Conservation (phyloP, 1,140 invertebrate species). For the Oryctes rhinoceros region DNA sequence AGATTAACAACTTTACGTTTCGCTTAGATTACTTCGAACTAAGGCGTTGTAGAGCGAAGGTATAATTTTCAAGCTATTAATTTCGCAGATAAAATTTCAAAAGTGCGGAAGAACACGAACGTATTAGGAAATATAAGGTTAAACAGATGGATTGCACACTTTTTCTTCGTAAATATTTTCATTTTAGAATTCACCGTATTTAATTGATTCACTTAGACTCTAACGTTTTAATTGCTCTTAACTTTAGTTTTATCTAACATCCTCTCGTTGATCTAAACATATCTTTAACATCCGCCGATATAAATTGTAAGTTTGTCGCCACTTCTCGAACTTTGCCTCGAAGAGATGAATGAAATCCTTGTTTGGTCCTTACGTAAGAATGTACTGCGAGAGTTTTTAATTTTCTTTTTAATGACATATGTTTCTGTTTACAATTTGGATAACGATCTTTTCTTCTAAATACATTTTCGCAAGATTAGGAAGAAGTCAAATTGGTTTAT, state of each 20-base stretch:
- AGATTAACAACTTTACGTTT: not conserved
- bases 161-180: not conserved
- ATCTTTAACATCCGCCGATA: not conserved
- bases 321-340: not conserved
- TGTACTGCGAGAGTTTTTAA: not conserved
- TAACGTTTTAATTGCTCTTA: no score
- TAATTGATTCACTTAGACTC: no score
- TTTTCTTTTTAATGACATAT: slow-evolving; percentile 11
- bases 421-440: not conserved
- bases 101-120: not conserved
- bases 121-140: not conserved
- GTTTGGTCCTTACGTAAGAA: not conserved
- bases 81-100: not conserved
- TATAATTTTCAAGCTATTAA: not conserved
- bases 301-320: not conserved
- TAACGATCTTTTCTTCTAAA: not conserved
- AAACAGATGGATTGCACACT: not conserved
- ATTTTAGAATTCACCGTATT: no score
- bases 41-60: not conserved
- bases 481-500: no score
- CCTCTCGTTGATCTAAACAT: not conserved
- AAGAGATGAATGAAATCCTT: slow-evolving; percentile 6
- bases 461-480: no score
- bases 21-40: not conserved
- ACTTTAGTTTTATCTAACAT: not conserved